Evolutionary conservation across 2,797 vertebrate species (phyloP), one percentile per base, ranked within the genome.

Genomic region (Chloroceryle inda): DNA sequence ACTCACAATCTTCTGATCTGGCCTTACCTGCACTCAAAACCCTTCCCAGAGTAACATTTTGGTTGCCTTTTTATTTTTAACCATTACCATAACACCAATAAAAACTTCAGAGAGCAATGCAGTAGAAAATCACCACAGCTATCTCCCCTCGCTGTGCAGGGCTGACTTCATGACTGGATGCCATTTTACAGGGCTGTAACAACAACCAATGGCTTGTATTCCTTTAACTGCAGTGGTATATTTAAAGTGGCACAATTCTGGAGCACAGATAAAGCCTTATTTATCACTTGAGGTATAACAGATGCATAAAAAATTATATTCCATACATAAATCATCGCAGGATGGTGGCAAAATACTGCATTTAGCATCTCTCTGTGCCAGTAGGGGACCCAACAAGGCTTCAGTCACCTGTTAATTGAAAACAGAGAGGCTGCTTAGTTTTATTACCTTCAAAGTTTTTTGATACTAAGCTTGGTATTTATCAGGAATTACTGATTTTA

Each of bases 161-260:
- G 76, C 81, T 3, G 22, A 68, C 80, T 53, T 64, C 71, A 78
- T 61, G 76, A 86, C 88, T 75, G 84, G 64, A 68, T 16, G 67
- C 55, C 88, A 45, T 75, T 94, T 94, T 90, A 89, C 92, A 94
- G 58, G 73, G 74, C 81, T 76, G 47, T 85, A 92, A 88, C 66
- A 78, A 40, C 88, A 84, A 87, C 88, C 86, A 93, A 23, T 27
- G 59, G 21, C 6, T 72, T 93, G 69, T 66, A 86, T 81, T 73
- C 76, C 85, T 92, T 94, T 83, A 95, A 88, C 85, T 88, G 71
- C 19, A 5, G 80, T 8, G 56, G 49, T 93, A 88, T 83, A 95
- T 89, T 96, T 94, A 88, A 94, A 95, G 71, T 85, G 88, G 67
- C 81, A 93, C 78, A 44, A 66, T 85, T 91, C 53, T 69, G 66